Base-by-base conservation (phyloP, 2,888 invertebrate species). In the Ennomos quercinarius region DNA sequence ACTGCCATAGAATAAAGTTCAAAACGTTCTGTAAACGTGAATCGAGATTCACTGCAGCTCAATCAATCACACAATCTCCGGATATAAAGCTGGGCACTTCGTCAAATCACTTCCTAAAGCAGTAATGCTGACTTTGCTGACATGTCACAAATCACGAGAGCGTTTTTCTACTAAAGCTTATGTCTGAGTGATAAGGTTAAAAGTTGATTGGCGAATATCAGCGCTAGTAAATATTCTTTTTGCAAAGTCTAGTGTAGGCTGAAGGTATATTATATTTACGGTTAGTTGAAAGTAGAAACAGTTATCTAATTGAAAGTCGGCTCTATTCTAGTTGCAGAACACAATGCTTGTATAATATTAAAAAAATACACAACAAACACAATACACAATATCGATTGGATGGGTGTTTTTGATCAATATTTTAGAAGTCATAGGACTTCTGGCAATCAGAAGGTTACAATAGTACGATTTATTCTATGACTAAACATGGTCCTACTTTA, bases 31-130 rank as follows among this genome's bases (percentile, higher is more conserved):
- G 9, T 44, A 10, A 13, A 38, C 3, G 27, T 44, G 36, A 39
- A 27, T 10, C 36, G 11, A 52, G 49, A 50, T 46, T 50, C 51
- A 42, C 38, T 34, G 8, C 27, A 10, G 11, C 9, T 41, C 61
- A 57, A 61, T 61, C 61, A 57, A 52, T 61, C 61, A 57, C 35
- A 49, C 48, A 45, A 61, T 52, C 48, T 56, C 56, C 61, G 56
- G 61, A 56, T 50, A 17, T 36, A 11, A 34, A 11, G 8, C 12
- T 27, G 13, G 43, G 17, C 58, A 54, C 60, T 55, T 55, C 50
- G 43, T 10, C 56, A 61, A 61, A 52, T 52, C 52, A 61, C 56
- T 61, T 61, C 56, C 56, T 54, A 54, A 44, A 34, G 10, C 43
- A 47, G 35, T 38, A 47, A 57, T 43, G 57, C 52, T 58, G 58